Base-by-base conservation (phyloP, 2,888 invertebrate species). In the Polydesmus complanatus region DNA sequence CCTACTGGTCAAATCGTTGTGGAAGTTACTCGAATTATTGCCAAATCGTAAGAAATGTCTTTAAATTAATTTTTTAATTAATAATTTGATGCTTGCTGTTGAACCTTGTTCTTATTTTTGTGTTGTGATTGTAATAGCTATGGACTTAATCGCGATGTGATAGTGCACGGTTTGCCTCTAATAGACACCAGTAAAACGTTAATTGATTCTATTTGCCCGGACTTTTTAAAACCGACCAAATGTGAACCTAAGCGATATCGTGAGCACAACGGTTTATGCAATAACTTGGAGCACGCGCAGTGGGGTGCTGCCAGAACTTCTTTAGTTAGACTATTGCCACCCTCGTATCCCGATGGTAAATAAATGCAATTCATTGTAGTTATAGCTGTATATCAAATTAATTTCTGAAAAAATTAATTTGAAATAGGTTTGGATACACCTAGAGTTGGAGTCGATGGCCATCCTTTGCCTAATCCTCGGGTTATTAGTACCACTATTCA, bases 191-290 rank as follows among this genome's bases (percentile, higher is more conserved):
- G 88, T 1, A 86, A 88, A 70, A 91, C 92, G 0, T 77, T 88
- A 48, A 86, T 92, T 67, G 80, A 86, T 14, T 89, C 90, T 70
- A 82, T 89, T 2, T 92, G 92, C 68, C 92, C 92, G 0, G 87
- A 90, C 0, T 89, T 85, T 71, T 81, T 92, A 69, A 84, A 88
- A 0, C 87, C 88, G 68, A 89, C 91, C 25, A 86, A 90, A 73
- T 92, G 92, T 69, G 81, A 87, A 53, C 83, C 91, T 0, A 90
- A 90, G 56, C 90, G 91, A 72, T 92, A 91, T 75, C 79, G 92
- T 19, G 79, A 91, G 25, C 81, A 83, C 68, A 92, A 92, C 71
- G 92, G 91, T 0, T 81, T 92, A 3, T 92, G 92, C 75, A 92
- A 89, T 67, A 92, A 92, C 72, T 76, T 91, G 68, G 81, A 86